phyloP scores from a whole-genome alignment of 2,113 vertebrate genomes.

The Brachyhypopomus gauderio region DNA sequence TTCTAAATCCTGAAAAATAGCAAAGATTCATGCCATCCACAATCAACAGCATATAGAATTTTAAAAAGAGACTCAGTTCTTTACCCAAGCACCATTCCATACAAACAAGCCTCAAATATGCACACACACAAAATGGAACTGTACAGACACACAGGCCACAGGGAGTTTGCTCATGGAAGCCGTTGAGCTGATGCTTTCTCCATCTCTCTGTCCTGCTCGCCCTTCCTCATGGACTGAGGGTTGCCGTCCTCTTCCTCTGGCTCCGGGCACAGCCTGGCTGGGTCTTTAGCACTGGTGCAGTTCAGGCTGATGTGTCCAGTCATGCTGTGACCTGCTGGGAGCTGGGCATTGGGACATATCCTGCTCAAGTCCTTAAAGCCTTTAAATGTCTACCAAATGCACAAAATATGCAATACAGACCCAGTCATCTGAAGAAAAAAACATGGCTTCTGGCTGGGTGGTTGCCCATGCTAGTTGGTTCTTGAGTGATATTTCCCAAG shows the following conservation, averaged over 20 bases:
- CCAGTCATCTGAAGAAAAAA: background rate
- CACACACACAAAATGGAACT: constrained; percentile 62
- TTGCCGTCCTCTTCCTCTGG: constrained; percentile 40
- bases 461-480: constrained; percentile 46
- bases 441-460: constrained; percentile 30
- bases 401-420: constrained; percentile 13
- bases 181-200: constrained; percentile 55
- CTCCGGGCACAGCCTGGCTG: background rate
- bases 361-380: background rate
- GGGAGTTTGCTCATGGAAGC: constrained; percentile 58
- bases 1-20: constrained; percentile 19
- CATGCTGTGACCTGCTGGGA: background rate
- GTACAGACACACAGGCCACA: constrained; percentile 62
- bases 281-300: constrained; percentile 1
- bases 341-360: constrained; percentile 3
- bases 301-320: constrained; percentile 10
- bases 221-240: constrained; percentile 30
- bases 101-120: constrained; percentile 67
- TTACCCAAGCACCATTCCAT: constrained; percentile 65
- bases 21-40: constrained; percentile 31
- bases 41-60: constrained; percentile 56
- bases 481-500: constrained; percentile 44
- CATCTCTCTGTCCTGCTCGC: constrained; percentile 44
- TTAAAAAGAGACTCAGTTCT: constrained; percentile 51
- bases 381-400: background rate